Base-by-base conservation (phyloP, 2,888 invertebrate species). In the Leucania comma region DNA sequence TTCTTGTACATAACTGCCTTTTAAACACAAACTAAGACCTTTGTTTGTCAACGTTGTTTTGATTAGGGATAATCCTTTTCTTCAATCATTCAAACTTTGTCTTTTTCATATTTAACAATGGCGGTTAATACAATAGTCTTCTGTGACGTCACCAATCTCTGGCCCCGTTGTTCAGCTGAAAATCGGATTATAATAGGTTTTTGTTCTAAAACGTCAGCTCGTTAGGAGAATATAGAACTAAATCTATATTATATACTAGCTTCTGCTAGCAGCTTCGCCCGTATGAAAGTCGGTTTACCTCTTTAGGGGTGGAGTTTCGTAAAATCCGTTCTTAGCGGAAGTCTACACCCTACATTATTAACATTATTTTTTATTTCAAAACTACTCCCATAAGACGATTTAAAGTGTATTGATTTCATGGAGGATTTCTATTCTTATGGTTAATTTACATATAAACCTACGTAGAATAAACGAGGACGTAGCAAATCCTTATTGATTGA, bases 401-500 rank as follows among this genome's bases (percentile, higher is more conserved):
- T 35, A 29, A 0, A 6, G 29, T 29, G 29, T 29, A 3, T 29
- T 29, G n/a, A n/a, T n/a, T n/a, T n/a, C n/a, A n/a, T n/a, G n/a
- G n/a, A n/a, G n/a, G n/a, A n/a, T n/a, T n/a, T n/a, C n/a, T n/a
- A n/a, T n/a, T n/a, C n/a, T n/a, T n/a, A n/a, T n/a, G n/a, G n/a
- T n/a, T n/a, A n/a, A n/a, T n/a, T 51, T 17, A 26, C 17, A 6
- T 14, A 53, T 17, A 54, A 54, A 54, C 8, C 14, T 38, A 38
- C 48, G 20, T 42, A 24, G 26, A 24, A 53, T 53, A 53, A 14
- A 54, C 6, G 17, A 24, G 17, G 50, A 26, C 56, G 50, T 64
- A 46, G 46, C 51, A 64, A 68, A 64, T 48, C n/a, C 14, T 50
- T 54, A 53, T 58, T 75, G 57, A 75, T 69, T 69, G 48, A 50